phyloP scores from a whole-genome alignment of 2,797 vertebrate genomes.

The Sebastes trivittatus region DNA sequence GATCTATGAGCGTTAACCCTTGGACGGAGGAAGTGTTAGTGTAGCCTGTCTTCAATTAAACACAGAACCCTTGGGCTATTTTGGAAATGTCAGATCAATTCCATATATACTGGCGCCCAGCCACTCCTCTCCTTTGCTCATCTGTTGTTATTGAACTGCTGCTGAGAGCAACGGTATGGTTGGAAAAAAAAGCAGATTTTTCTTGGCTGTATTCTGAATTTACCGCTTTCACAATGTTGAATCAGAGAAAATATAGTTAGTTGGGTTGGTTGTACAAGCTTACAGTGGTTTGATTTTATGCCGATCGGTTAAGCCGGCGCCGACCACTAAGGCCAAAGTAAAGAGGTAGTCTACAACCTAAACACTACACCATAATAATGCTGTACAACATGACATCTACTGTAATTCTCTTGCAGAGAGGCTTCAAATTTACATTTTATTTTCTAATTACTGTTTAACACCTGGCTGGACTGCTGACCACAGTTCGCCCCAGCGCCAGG shows the following conservation, averaged over 20 bases:
- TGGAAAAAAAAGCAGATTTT: not conserved
- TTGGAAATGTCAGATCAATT: slow-evolving; percentile 40
- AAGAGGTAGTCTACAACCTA: not conserved
- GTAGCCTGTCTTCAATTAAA: slow-evolving; percentile 28
- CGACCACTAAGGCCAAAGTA: not conserved
- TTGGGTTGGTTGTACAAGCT: too few species aligned
- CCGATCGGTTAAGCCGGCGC: too few species aligned
- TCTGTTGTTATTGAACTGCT: slow-evolving; percentile 1
- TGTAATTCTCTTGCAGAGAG: not conserved
- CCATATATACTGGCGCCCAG: not conserved
- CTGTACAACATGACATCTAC: not conserved
- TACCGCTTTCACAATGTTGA: not conserved
- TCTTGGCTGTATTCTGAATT: not conserved
- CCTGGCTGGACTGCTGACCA: not conserved
- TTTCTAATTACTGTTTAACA: not conserved
- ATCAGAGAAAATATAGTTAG: not conserved
- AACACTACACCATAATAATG: not conserved
- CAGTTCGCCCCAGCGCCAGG: not conserved
- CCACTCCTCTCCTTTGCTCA: not conserved
- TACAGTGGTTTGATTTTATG: too few species aligned
- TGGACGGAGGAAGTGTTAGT: not conserved
- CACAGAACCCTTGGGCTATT: slow-evolving; percentile 3
- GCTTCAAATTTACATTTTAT: not conserved
- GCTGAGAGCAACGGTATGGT: not conserved
- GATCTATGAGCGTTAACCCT: not conserved